Base-by-base conservation (phyloP, 2,888 invertebrate genomes). In the Drosophila nr. perissopoda region DNA sequence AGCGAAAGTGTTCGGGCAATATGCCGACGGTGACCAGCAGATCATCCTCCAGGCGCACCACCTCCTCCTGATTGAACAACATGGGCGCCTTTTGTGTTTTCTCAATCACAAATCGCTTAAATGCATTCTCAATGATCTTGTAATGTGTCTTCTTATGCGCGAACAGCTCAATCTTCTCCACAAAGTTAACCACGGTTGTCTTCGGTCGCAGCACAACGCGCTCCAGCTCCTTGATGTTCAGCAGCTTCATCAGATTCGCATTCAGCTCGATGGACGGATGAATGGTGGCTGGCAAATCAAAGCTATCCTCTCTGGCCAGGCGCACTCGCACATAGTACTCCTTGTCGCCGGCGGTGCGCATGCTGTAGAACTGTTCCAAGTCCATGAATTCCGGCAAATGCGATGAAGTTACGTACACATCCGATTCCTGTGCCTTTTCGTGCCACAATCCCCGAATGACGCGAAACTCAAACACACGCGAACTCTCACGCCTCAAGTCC, bases 111-210 rank as follows among this genome's bases (percentile, higher is more conserved):
- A 90, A 93, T 46, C 91, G 89, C 68, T 93, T 93, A 79, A 93
- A 93, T 57, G 92, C 90, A 79, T 92, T 92, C 75, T 93, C 93
- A 6, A 93, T 83, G 34, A 93, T 91, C 77, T 93, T 93, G 59
- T 92, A 92, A 60, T 92, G 92, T 3, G 92, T 92, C 72, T 92
- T 92, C 76, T 89, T 91, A 63, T 92, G 87, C 2, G 93, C 91
- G 78, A 91, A 91, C 38, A 93, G 70, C 76, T 93, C 93, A 33
- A 93, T 92, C 74, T 93, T 92, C 67, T 93, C 93, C 6, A 93
- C 88, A 79, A 93, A 93, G 82, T 93, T 93, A 1, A 92, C 76
- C 2, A 92, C 91, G 49, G 91, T 91, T 0, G 91, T 89, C 65
- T 93, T 93, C 0, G 93, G 91, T 16, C 85, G 88, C 0, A 93